phyloP scores from a whole-genome alignment of 2,113 vertebrate genomes.

The Triplophysa dalaica region DNA sequence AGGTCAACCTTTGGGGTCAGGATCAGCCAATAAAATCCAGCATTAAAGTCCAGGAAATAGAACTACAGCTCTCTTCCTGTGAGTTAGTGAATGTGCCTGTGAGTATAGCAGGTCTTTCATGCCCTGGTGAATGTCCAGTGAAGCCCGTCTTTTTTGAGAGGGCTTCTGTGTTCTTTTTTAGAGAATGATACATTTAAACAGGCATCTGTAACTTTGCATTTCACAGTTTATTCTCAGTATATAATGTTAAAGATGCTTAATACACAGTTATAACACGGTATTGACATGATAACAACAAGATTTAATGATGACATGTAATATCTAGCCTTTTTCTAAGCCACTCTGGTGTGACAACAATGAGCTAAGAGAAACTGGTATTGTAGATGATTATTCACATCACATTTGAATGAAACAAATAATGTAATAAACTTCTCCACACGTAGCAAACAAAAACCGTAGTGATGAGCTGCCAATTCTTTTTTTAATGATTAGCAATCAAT shows the following conservation, averaged over 20 bases:
- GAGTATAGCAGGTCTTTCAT: conserved; percentile 33
- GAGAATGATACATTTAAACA: not conserved
- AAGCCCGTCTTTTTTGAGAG: conserved; percentile 20
- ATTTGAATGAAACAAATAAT: not conserved
- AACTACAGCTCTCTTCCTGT: conserved; percentile 48
- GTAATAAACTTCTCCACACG: no score
- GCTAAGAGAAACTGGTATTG: not conserved
- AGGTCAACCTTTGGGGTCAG: conserved; percentile 9
- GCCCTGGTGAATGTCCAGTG: conserved; percentile 19
- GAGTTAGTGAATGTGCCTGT: conserved; percentile 11
- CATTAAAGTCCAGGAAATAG: conserved; percentile 46
- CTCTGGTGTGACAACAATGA: not conserved
- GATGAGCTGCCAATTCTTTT: not conserved
- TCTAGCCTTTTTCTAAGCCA: not conserved
- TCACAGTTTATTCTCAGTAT: not conserved
- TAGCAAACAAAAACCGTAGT: no score
- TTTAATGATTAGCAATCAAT: not conserved
- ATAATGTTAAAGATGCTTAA: not conserved
- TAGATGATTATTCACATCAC: not conserved
- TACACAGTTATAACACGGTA: not conserved
- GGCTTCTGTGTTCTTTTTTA: not conserved
- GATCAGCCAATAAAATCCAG: conserved; percentile 39
- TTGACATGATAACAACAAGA: not conserved
- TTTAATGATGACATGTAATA: not conserved
- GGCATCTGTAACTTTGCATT: conserved; percentile 6